These are phyloP conservation scores for Rambutsinella grinnellia DNA, from an alignment of 2,888 invertebrate genomes.

Conservation along the genomic window DNA sequence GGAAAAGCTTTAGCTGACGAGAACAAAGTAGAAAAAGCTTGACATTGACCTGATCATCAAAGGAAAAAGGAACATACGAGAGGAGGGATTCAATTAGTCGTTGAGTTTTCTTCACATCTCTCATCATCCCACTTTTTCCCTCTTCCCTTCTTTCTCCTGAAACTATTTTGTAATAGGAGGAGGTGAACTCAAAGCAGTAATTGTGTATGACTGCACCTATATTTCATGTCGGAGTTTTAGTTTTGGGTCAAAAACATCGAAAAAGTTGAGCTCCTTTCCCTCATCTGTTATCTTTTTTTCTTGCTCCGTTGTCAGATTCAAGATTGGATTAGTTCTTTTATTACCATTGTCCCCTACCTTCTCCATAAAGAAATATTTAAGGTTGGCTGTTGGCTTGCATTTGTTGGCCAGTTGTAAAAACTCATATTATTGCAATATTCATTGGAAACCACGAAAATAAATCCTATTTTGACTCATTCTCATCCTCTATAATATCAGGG, in stretches of 20 bases:
- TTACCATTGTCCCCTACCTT: not conserved
- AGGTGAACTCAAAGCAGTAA: not conserved
- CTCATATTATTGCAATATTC: not conserved
- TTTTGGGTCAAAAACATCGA: not conserved
- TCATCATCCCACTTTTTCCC: constrained; percentile 16
- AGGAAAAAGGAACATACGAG: constrained; percentile 35
- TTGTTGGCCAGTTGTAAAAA: no score
- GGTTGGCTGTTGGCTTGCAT: no score
- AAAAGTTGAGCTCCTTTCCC: not conserved
- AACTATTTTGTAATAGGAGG: not conserved
- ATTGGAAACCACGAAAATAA: not conserved
- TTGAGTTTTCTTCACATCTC: constrained; percentile 19
- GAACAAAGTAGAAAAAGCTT: constrained; percentile 7
- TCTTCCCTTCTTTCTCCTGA: not conserved
- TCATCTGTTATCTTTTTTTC: constrained; percentile 16
- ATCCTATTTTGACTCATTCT: not conserved
- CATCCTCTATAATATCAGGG: not conserved
- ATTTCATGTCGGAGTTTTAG: not conserved
- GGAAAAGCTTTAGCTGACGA: not conserved
- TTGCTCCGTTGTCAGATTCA: constrained; percentile 22
- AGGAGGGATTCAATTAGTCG: constrained; percentile 47
- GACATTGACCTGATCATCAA: constrained; percentile 47
- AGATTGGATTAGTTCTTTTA: constrained; percentile 35
- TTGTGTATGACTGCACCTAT: not conserved
- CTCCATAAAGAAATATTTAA: no score